Percentiles rank a stretch among this genome's conserved stretches.
Evolutionary conservation across 2,888 invertebrate species (phyloP).

Genomic region (Acleris cristana): DNA sequence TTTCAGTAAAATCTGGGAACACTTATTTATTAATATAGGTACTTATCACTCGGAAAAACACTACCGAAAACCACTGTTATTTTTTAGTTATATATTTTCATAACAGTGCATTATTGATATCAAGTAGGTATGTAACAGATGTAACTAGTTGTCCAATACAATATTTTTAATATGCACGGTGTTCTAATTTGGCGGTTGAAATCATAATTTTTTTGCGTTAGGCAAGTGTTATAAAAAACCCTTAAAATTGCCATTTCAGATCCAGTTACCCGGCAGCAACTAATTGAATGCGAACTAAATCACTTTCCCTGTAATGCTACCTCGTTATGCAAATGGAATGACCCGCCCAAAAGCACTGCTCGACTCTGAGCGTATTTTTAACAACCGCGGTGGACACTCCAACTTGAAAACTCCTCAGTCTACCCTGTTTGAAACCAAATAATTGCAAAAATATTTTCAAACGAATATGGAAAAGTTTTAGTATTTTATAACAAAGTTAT

Average conservation of each 20-base stretch:
- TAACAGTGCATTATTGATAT: no score
- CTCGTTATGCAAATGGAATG: conserved; percentile 35
- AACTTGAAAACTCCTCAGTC: conserved; percentile 40
- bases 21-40: no score
- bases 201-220: no score
- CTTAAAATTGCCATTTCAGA: background rate
- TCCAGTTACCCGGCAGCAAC: background rate
- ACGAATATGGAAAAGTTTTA: conserved; percentile 1
- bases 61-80: no score
- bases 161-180: no score
- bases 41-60: no score
- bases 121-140: no score
- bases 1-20: no score
- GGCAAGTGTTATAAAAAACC: background rate
- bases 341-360: conserved; percentile 19
- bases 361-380: conserved; percentile 42
- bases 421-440: conserved; percentile 39
- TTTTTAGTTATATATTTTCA: no score
- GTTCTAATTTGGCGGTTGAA: no score
- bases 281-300: conserved; percentile 32
- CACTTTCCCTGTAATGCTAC: conserved; percentile 27
- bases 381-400: conserved; percentile 37
- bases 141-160: no score
- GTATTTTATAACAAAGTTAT: conserved; percentile 15
- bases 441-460: conserved; percentile 39